phyloP scores from a whole-genome alignment of 2,113 vertebrate species.

The Caloenas nicobarica region DNA sequence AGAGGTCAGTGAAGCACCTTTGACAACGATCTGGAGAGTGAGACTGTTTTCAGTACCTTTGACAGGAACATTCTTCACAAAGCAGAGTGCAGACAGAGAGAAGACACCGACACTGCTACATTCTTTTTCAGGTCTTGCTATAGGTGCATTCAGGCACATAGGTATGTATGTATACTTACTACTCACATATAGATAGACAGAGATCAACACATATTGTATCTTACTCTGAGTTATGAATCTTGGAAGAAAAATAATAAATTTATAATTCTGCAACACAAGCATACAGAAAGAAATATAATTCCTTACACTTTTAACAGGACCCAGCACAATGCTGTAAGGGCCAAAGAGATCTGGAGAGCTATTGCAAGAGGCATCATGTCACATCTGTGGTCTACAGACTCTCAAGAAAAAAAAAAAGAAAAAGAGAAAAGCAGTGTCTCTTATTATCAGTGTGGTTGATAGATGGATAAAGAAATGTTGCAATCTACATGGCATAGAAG shows the following conservation, averaged over 20 bases:
- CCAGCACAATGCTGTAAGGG: background rate
- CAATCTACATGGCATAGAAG: background rate
- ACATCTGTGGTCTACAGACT: background rate
- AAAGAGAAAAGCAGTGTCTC: background rate
- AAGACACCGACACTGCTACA: background rate
- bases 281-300: background rate
- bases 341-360: background rate
- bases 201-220: no score
- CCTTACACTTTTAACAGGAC: background rate
- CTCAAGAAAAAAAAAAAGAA: no score
- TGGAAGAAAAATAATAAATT: background rate
- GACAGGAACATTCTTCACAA: background rate
- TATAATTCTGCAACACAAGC: background rate
- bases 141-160: fast-evolving
- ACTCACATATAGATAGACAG: background rate
- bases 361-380: background rate
- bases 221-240: background rate
- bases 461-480: background rate
- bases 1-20: background rate
- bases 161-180: no score
- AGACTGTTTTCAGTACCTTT: background rate
- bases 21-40: fast-evolving
- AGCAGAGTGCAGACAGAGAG: background rate
- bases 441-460: background rate
- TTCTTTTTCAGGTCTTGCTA: background rate